Base-by-base conservation (phyloP, 2,797 vertebrate genomes). In the Catostomus latipinnis region DNA sequence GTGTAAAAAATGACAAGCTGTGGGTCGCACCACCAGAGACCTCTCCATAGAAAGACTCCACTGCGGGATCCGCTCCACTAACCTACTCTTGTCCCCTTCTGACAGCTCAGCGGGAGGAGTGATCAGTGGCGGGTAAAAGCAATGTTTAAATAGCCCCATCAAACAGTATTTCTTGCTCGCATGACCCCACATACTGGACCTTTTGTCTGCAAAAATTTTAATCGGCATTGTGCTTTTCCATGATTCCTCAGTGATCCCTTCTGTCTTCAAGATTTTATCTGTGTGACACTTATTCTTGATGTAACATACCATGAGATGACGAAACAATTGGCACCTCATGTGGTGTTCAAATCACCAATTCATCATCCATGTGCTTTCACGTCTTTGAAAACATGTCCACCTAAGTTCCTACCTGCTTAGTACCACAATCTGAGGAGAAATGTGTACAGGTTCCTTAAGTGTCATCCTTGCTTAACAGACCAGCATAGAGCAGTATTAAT, bases 1-100 rank as follows among this genome's bases (percentile, higher is more conserved):
- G 80, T 82, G 71, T 84, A 82, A 86, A 87, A 77, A 77, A 83
- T 74, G 69, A 84, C 76, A 83, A 82, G 81, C 76, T 62, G 68
- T 18, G 74, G 82, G 78, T 71, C 79, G 77, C 50, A 11, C 65
- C 81, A 71, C 78, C 65, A 65, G 66, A 80, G 34, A 80, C 63
- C 71, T 58, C 46, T 69, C 56, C 71, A 85, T 74, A 71, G 81
- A 81, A 61, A 82, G 57, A 81, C 76, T 82, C 53, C 70, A 78
- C 52, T 0, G 43, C 2, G 54, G 46, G 58, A 79, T 58, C 45
- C 68, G 53, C 56, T 79, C 53, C 61, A 71, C n/a, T 68, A 80
- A 78, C 46, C 14, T 74, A 34, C 66, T 48, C 52, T 69, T 79
- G 48, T 74, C n/a, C 45, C 66, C 62, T 16, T 50, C 68, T 76